Evolutionary conservation across 35 echinoderm and acorn worm genomes (phyloP).

Genomic region (Nesometra sesokonis): DNA sequence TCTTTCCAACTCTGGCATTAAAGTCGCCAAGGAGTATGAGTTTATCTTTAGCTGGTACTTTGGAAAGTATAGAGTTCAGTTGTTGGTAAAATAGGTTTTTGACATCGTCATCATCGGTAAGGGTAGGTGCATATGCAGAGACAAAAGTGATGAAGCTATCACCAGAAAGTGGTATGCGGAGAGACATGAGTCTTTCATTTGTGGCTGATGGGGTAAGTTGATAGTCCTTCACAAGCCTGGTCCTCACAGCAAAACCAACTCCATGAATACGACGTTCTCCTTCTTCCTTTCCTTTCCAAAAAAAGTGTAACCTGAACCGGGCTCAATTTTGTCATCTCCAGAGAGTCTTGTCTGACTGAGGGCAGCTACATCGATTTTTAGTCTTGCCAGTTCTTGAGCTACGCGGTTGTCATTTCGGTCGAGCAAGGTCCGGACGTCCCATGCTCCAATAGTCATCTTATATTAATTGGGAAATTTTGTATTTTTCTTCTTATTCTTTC

Average conservation of each 20-base stretch:
- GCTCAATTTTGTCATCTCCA: not conserved
- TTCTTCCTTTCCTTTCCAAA: not conserved
- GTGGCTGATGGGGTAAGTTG: not conserved
- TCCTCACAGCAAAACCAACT: not conserved
- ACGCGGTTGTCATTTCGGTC: not conserved
- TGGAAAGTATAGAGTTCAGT: not conserved
- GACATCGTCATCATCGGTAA: not conserved
- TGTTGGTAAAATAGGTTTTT: not conserved
- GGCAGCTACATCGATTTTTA: slow-evolving; percentile 17
- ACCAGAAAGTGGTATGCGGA: not conserved
- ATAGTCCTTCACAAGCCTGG: not conserved
- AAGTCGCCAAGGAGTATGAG: slow-evolving; percentile 14
- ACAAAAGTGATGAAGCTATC: not conserved
- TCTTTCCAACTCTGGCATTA: slow-evolving; percentile 2
- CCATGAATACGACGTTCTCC: not conserved
- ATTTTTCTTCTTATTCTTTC: too few relatives aligned
- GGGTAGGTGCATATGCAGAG: not conserved
- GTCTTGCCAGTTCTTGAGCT: not conserved
- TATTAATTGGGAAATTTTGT: too few relatives aligned
- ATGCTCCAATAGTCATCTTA: not conserved
- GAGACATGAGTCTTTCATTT: not conserved
- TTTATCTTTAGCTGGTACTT: not conserved
- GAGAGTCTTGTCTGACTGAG: slow-evolving; percentile 5
- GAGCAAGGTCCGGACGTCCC: not conserved
- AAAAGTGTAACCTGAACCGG: slow-evolving; percentile 10